phyloP scores from a whole-genome alignment of 2,113 vertebrate species.

The Ellobius talpinus region DNA sequence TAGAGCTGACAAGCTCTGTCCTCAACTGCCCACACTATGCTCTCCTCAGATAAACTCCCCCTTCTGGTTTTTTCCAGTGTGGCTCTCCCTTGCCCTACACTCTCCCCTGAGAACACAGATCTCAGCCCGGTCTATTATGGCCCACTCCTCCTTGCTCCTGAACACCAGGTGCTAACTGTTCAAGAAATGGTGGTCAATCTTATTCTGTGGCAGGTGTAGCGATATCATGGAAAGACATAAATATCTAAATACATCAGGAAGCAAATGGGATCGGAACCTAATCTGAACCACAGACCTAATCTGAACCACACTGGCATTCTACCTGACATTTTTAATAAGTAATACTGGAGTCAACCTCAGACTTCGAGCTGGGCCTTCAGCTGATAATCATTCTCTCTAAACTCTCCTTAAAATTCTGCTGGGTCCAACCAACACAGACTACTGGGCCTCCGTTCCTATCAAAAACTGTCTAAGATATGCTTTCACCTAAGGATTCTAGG shows the following conservation, averaged over 20 bases:
- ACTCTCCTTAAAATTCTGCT: slow-evolving; percentile 28
- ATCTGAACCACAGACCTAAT: not conserved
- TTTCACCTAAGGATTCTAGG: not conserved
- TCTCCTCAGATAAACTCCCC: not conserved
- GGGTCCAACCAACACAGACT: not conserved
- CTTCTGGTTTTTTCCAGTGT: not conserved
- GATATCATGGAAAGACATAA: not conserved
- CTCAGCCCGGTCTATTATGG: not conserved
- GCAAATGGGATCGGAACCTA: not conserved
- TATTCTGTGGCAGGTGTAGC: too few species aligned
- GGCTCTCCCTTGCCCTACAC: not conserved
- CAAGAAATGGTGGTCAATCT: not conserved
- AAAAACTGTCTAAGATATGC: slow-evolving; percentile 21
- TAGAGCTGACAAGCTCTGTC: not conserved
- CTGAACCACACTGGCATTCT: not conserved
- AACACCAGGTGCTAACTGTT: not conserved
- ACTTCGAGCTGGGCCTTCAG: slow-evolving; percentile 16
- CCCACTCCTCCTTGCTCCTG: not conserved
- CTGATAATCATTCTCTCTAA: slow-evolving; percentile 15
- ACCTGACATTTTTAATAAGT: not conserved
- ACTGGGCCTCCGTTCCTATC: not conserved
- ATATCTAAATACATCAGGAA: not conserved
- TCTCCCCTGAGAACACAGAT: not conserved
- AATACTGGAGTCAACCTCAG: slow-evolving; percentile 20
- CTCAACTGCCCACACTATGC: not conserved